Evolutionary conservation across 2,888 invertebrate genomes (phyloP).

Genomic region (Gastrophysa polygoni): DNA sequence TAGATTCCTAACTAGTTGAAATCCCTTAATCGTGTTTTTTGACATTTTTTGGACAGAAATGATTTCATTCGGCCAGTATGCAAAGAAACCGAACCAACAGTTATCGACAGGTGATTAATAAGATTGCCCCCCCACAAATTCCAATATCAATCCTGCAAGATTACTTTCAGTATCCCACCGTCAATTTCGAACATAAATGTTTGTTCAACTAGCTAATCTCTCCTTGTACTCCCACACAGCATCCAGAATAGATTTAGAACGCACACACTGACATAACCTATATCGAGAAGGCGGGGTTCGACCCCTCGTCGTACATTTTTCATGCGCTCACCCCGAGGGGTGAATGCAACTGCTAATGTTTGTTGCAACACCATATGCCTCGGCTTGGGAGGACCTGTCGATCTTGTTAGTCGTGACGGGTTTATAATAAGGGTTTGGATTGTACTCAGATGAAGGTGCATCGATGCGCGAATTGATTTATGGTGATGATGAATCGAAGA

Average conservation of each 20-base stretch:
- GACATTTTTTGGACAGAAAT: no score
- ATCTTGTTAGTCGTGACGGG: constrained; percentile 47
- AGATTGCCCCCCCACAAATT: no score
- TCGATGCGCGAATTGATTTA: background rate
- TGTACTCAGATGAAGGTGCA: background rate
- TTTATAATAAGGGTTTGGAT: constrained; percentile 39
- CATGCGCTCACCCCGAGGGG: constrained; percentile 48
- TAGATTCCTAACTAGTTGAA: no score
- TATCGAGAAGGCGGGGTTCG: constrained; percentile 52
- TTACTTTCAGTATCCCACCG: no score
- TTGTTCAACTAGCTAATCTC: no score
- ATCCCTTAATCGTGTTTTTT: no score
- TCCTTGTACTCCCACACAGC: background rate
- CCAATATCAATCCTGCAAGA: no score
- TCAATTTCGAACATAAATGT: no score
- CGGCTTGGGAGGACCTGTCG: constrained; percentile 52
- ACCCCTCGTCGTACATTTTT: constrained; percentile 54
- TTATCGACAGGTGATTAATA: no score
- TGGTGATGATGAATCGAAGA: background rate
- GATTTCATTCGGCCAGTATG: no score
- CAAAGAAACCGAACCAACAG: no score
- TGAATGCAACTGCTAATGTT: constrained; percentile 56
- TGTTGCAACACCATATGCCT: constrained; percentile 57
- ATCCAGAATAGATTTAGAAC: constrained; percentile 23
- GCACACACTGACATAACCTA: constrained; percentile 41